Percentiles rank a stretch among this genome's conserved stretches.
These are phyloP conservation scores for Vollenhovia emeryi DNA, from an alignment of 1,140 invertebrate genomes.

Conservation along the genomic window DNA sequence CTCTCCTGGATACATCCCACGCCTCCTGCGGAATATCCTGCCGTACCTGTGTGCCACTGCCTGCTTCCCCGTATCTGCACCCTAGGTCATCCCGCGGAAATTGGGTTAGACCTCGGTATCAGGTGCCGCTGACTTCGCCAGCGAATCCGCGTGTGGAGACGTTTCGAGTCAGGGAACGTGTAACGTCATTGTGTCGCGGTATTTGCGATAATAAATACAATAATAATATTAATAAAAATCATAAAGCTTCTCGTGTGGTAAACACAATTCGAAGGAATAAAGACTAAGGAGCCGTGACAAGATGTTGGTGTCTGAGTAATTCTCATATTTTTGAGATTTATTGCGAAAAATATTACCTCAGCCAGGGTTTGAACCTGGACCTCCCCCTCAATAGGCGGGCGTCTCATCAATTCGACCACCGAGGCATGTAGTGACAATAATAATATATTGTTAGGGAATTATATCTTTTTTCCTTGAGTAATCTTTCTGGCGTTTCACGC, in stretches of 20 bases:
- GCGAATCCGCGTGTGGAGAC: conserved; percentile 6
- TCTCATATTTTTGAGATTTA: too few relatives aligned
- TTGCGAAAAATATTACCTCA: too few relatives aligned
- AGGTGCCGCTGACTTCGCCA: conserved; percentile 40
- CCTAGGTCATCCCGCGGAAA: conserved; percentile 71
- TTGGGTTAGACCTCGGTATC: conserved; percentile 72
- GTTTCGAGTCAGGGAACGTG: background rate
- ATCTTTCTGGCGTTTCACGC: background rate
- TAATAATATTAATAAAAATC: too few relatives aligned
- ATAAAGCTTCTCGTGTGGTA: too few relatives aligned
- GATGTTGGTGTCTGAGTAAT: too few relatives aligned
- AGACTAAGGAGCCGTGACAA: too few relatives aligned
- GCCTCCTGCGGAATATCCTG: conserved; percentile 72
- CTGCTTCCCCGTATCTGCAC: background rate
- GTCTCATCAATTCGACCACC: too few relatives aligned
- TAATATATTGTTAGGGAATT: background rate
- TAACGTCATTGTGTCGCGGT: background rate
- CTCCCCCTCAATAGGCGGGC: too few relatives aligned
- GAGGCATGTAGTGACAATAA: too few relatives aligned
- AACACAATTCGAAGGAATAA: too few relatives aligned
- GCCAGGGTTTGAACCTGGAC: too few relatives aligned
- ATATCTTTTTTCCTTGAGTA: background rate
- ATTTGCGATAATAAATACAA: background rate
- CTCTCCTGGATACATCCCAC: conserved; percentile 40
- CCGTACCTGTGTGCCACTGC: conserved; percentile 55